These are phyloP conservation scores for Thymallus thymallus DNA, from an alignment of 2,113 vertebrate genomes.

Conservation along the genomic window DNA sequence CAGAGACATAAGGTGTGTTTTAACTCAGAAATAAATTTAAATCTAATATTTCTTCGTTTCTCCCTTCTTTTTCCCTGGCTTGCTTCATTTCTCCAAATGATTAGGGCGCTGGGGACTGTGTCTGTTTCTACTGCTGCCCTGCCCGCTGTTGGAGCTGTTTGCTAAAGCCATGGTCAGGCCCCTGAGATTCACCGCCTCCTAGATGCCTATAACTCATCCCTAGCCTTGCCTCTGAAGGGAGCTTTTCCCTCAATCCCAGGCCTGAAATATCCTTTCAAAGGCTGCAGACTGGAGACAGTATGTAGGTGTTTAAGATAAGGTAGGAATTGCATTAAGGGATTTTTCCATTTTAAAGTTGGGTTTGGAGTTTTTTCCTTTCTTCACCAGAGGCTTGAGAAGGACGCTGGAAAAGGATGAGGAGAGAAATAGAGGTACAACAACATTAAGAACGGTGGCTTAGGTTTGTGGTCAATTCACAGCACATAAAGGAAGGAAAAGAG, in stretches of 20 bases:
- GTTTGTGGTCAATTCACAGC: slow-evolving; percentile 78
- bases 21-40: not conserved
- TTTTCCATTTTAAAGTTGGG: slow-evolving; percentile 75
- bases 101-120: slow-evolving; percentile 31
- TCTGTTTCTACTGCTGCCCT: slow-evolving; percentile 42
- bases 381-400: slow-evolving; percentile 71
- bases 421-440: slow-evolving; percentile 51
- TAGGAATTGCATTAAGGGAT: slow-evolving; percentile 82
- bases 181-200: slow-evolving; percentile 78
- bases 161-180: slow-evolving; percentile 73
- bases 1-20: not conserved
- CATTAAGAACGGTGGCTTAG: slow-evolving; percentile 59
- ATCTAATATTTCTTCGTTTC: not conserved
- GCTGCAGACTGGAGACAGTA: slow-evolving; percentile 77
- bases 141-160: slow-evolving; percentile 66
- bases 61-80: slow-evolving; percentile 48
- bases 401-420: slow-evolving; percentile 56
- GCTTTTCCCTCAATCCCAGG: slow-evolving; percentile 70
- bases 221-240: slow-evolving; percentile 69
- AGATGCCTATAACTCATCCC: slow-evolving; percentile 80
- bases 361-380: slow-evolving; percentile 39
- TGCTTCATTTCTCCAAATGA: slow-evolving; percentile 50
- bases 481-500: slow-evolving; percentile 73
- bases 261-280: slow-evolving; percentile 77
- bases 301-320: slow-evolving; percentile 84